Conservation (phyloP, 1,140 invertebrate genomes). For the Apis mellifera region Amel_HAv3.1 CM009936.2:9912001-9912500, state of each 20-base stretch:
- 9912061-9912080: neutral
- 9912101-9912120: neutral
- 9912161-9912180: neutral
- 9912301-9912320: neutral
- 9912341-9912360: too few species aligned
- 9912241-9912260: too few species aligned
- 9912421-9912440: too few species aligned
- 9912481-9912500: too few species aligned
- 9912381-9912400: too few species aligned
- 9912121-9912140: constrained; percentile 19
- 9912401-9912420: too few species aligned
- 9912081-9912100: constrained; percentile 15
- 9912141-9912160: constrained; percentile 9
- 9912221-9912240: neutral
- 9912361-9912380: too few species aligned
- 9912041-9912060: neutral
- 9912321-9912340: neutral
- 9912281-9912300: neutral
- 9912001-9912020: neutral
- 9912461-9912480: too few species aligned
- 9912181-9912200: neutral
- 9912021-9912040: constrained; percentile 14
- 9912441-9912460: too few species aligned
- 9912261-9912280: neutral
- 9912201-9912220: neutral